Conservation (phyloP, 2,113 vertebrate genomes). For the Gymnogyps californianus region DNA sequence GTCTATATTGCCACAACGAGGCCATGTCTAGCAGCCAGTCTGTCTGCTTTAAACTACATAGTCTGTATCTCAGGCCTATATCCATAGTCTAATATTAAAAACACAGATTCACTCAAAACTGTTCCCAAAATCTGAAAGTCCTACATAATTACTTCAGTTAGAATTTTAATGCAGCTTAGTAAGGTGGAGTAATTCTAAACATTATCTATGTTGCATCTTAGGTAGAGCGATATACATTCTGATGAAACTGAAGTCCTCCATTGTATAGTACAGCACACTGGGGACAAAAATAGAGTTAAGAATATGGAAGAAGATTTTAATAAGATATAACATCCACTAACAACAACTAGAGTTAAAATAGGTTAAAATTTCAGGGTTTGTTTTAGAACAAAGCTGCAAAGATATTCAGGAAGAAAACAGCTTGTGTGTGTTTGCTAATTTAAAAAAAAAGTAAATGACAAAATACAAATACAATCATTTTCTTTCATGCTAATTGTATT, state of each 20-base stretch:
- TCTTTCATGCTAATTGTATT: neutral
- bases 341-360: neutral
- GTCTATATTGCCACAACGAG: neutral
- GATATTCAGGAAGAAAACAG: neutral
- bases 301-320: neutral
- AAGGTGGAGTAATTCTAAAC: neutral
- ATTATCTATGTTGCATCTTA: neutral
- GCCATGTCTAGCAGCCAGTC: neutral
- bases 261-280: neutral
- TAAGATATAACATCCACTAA: neutral
- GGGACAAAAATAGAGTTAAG: neutral
- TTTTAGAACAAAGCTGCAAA: neutral
- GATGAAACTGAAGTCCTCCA: neutral
- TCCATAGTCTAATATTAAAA: neutral
- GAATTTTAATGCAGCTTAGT: constrained; percentile 2
- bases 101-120: neutral
- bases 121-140: neutral
- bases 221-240: neutral
- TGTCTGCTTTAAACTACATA: neutral
- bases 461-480: neutral
- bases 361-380: neutral
- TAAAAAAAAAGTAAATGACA: neutral
- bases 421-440: neutral
- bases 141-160: neutral
- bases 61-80: neutral